These are phyloP conservation scores for Myotis planiceps DNA, from an alignment of 2,797 vertebrate species.

Conservation along the genomic window DNA sequence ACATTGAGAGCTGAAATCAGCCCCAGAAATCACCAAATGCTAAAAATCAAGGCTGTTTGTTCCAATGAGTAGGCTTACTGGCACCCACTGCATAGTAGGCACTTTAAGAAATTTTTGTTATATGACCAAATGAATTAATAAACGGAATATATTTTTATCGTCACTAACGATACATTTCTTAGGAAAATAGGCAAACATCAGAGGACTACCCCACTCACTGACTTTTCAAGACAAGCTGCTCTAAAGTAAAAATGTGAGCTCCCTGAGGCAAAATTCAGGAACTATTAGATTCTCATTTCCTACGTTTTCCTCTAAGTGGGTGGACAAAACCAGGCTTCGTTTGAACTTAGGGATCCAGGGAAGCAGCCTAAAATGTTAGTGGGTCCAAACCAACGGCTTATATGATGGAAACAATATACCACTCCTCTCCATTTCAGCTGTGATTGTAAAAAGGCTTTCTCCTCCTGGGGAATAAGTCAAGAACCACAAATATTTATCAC, in stretches of 20 bases:
- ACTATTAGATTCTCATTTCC: slow-evolving; percentile 16
- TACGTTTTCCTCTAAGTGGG: slow-evolving; percentile 31
- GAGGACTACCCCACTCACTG: neutral
- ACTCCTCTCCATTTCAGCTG: neutral
- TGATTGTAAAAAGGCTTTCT: slow-evolving; percentile 5
- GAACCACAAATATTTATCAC: slow-evolving; percentile 64
- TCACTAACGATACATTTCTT: neutral
- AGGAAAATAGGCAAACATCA: neutral
- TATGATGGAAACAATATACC: neutral
- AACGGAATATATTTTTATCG: neutral
- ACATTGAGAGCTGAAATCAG: neutral
- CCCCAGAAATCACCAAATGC: neutral
- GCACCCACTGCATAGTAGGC: no score
- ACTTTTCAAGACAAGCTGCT: neutral
- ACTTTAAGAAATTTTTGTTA: neutral
- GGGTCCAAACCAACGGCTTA: neutral
- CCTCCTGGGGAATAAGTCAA: slow-evolving; percentile 34
- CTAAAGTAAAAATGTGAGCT: slow-evolving; percentile 11
- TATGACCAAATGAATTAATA: neutral
- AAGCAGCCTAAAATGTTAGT: neutral
- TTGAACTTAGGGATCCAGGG: neutral
- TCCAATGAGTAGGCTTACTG: neutral
- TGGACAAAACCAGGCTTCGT: neutral
- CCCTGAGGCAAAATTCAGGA: neutral
- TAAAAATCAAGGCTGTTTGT: neutral